phyloP scores from a whole-genome alignment of 2,113 vertebrate genomes.

The Theropithecus gelada region DNA sequence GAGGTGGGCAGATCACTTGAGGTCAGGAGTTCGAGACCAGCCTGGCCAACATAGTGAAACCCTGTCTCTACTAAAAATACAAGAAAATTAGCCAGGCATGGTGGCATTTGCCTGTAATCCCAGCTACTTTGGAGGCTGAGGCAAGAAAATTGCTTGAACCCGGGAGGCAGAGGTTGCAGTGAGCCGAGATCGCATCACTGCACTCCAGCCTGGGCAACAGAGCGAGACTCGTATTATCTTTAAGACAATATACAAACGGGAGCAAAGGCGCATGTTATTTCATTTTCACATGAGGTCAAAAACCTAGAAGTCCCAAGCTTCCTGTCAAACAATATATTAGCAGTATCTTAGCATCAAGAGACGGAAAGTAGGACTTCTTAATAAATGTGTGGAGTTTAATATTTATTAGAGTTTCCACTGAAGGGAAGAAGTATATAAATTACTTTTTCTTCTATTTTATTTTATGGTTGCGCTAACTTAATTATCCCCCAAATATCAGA shows the following conservation, averaged over 20 bases:
- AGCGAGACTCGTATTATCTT: neutral
- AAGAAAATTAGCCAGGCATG: neutral
- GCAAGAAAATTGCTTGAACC: neutral
- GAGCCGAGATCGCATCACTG: neutral
- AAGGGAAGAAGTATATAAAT: slow-evolving; percentile 48
- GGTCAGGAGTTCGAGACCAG: neutral
- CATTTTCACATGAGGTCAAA: slow-evolving; percentile 3
- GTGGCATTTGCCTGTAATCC: neutral
- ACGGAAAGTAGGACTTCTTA: slow-evolving; percentile 38
- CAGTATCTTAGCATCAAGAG: slow-evolving; percentile 23
- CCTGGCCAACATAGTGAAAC: neutral
- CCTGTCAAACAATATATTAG: slow-evolving; percentile 5
- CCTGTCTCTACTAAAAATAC: neutral
- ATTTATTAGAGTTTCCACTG: slow-evolving; percentile 51
- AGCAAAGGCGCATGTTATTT: neutral
- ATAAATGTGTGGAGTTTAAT: slow-evolving; percentile 11
- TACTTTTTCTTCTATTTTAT: slow-evolving; percentile 52
- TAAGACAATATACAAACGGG: neutral
- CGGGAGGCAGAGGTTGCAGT: neutral
- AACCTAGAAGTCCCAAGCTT: neutral
- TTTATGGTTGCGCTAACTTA: slow-evolving; percentile 65
- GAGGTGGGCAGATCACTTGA: neutral
- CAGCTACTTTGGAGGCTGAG: neutral
- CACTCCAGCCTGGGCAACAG: neutral
- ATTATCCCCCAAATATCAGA: slow-evolving; percentile 24